Percentiles rank a stretch among this genome's conserved stretches.
Evolutionary conservation across 2,888 invertebrate species (phyloP).

Genomic region (Capitulum mitella): DNA sequence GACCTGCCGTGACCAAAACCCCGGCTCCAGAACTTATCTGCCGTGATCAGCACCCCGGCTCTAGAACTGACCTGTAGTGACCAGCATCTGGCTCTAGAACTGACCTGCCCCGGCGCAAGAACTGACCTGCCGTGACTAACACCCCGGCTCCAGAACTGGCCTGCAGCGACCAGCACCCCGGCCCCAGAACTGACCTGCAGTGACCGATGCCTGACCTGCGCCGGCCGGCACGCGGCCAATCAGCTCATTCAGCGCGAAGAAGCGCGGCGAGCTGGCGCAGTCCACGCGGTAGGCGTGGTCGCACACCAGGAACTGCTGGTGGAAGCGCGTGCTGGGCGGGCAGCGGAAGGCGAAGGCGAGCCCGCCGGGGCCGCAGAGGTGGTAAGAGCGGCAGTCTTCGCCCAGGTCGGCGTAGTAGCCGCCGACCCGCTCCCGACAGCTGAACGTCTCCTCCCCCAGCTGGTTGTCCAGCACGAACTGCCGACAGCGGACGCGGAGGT

Average conservation of each 20-base stretch:
- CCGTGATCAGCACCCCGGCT: too few species aligned
- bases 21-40: too few species aligned
- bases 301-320: conserved; percentile 23
- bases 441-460: too few species aligned
- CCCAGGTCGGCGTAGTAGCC: conserved; percentile 18
- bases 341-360: not conserved
- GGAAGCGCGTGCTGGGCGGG: conserved; percentile 18
- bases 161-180: too few species aligned
- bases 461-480: too few species aligned
- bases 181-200: not conserved
- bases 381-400: conserved; percentile 3
- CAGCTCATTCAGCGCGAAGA: not conserved
- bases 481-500: too few species aligned
- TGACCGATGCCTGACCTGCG: not conserved
- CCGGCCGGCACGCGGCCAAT: not conserved
- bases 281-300: conserved; percentile 1
- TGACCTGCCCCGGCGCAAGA: too few species aligned
- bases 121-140: not conserved
- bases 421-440: not conserved
- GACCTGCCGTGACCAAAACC: too few species aligned
- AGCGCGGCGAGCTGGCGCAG: not conserved
- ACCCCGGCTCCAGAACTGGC: too few species aligned
- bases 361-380: conserved; percentile 9
- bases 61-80: too few species aligned
- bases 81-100: too few species aligned